phyloP scores from a whole-genome alignment of 2,888 invertebrate genomes.

The Elysia crispata region DNA sequence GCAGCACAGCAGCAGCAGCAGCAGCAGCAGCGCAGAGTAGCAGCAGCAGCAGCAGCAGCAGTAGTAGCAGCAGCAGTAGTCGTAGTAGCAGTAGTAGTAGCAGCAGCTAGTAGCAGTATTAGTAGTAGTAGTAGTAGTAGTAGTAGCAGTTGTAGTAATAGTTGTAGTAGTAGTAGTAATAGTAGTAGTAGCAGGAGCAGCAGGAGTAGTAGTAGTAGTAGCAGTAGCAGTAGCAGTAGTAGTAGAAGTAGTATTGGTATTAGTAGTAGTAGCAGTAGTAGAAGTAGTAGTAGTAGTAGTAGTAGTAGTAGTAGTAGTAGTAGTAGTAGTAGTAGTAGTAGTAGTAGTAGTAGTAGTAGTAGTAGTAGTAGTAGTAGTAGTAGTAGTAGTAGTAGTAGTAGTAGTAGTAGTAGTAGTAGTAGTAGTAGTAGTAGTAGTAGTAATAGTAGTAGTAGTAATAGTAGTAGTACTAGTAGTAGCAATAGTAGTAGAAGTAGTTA shows the following conservation, averaged over 20 bases:
- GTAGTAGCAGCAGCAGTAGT: background rate
- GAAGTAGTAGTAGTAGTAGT: slow-evolving; percentile 2
- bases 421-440: no score
- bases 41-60: background rate
- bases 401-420: slow-evolving; percentile 33
- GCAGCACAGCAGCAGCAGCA: background rate
- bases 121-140: background rate
- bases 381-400: background rate
- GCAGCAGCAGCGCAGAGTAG: background rate
- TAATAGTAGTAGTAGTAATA: background rate
- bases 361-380: no score
- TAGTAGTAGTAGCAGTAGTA: slow-evolving; percentile 39
- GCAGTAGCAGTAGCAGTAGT: slow-evolving; percentile 43
- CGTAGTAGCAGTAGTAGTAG: slow-evolving; percentile 36
- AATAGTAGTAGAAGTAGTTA: no score
- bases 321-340: slow-evolving; percentile 19
- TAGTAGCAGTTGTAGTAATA: background rate
- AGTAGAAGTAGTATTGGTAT: slow-evolving; percentile 36
- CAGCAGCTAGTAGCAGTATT: background rate
- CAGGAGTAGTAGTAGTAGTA: no score
- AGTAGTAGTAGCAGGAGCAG: no score
- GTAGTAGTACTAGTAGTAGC: no score
- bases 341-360: slow-evolving; percentile 24
- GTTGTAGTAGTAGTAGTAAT: no score
- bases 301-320: no score